Evolutionary conservation across 2,888 invertebrate genomes (phyloP).

Genomic region (Stratiomys singularior): DNA sequence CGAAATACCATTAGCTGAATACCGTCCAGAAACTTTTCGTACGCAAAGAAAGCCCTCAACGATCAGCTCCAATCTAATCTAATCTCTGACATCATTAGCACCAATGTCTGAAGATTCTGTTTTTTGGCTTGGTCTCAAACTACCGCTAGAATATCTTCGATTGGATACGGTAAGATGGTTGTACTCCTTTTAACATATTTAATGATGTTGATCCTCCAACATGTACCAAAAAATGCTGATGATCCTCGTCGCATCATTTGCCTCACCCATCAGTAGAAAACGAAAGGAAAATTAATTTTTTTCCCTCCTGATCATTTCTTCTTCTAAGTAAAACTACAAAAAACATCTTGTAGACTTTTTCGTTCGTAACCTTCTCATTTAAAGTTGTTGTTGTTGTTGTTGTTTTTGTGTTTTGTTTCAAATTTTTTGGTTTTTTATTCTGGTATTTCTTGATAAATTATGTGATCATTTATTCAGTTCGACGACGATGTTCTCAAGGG

Average conservation of each 20-base stretch:
- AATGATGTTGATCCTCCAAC: constrained; percentile 36
- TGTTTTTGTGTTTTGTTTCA: neutral
- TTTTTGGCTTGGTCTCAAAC: neutral
- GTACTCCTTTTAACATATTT: constrained; percentile 28
- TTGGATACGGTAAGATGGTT: constrained; percentile 19
- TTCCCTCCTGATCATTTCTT: neutral
- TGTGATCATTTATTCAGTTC: constrained; percentile 31
- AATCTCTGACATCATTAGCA: constrained; percentile 2
- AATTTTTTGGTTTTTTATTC: too few relatives aligned
- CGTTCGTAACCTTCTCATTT: neutral
- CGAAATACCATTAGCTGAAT: too few relatives aligned
- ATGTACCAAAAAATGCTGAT: neutral
- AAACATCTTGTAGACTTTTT: constrained; percentile 5
- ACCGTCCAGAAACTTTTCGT: too few relatives aligned
- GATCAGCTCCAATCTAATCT: constrained; percentile 8
- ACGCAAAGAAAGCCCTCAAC: neutral
- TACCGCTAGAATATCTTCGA: neutral
- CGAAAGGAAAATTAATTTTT: constrained; percentile 39
- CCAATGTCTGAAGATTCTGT: neutral
- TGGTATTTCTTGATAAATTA: constrained; percentile 27
- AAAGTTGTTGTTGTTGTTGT: neutral
- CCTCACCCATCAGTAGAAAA: neutral
- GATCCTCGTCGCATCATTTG: constrained; percentile 12
- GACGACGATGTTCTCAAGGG: too few relatives aligned
- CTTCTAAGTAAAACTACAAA: neutral